Evolutionary conservation across 2,113 vertebrate genomes (phyloP).

Genomic region (Megaceryle maxima): DNA sequence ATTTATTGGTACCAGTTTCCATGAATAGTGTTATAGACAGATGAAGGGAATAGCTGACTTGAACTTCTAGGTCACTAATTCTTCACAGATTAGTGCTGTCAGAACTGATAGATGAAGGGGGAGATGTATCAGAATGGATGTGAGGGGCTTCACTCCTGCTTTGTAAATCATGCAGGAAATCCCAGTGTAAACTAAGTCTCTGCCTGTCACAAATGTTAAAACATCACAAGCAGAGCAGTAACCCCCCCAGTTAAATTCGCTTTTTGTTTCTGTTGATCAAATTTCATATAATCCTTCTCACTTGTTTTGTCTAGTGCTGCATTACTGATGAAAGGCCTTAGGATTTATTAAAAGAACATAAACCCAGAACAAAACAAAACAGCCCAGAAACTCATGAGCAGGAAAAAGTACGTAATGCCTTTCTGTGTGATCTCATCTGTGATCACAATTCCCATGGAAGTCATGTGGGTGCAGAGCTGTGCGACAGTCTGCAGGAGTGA

Average conservation of each 20-base stretch:
- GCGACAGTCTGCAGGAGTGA: not conserved
- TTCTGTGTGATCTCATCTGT: not conserved
- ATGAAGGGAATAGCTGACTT: slow-evolving; percentile 23
- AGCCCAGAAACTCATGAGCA: not conserved
- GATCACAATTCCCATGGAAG: not conserved
- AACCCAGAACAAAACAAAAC: slow-evolving; percentile 28
- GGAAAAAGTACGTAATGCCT: not conserved
- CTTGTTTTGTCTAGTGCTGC: slow-evolving; percentile 45
- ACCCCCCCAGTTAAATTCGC: not conserved
- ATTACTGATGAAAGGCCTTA: slow-evolving; percentile 33
- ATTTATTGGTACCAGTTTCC: slow-evolving; percentile 19
- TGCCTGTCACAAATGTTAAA: not conserved
- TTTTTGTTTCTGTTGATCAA: slow-evolving; percentile 26
- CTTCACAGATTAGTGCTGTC: slow-evolving; percentile 15
- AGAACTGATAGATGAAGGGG: slow-evolving; percentile 5
- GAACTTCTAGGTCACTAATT: slow-evolving; percentile 36
- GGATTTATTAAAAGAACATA: slow-evolving; percentile 12
- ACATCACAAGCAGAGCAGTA: not conserved
- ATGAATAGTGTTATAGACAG: slow-evolving; percentile 21
- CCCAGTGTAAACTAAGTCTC: not conserved
- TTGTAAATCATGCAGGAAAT: slow-evolving; percentile 36
- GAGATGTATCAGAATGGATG: not conserved
- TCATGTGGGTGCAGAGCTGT: not conserved
- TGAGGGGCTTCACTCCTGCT: not conserved
- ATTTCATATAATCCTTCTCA: slow-evolving; percentile 34